Evolutionary conservation across 1,140 invertebrate genomes (phyloP).

Genomic region (Trichoplusia ni): DNA sequence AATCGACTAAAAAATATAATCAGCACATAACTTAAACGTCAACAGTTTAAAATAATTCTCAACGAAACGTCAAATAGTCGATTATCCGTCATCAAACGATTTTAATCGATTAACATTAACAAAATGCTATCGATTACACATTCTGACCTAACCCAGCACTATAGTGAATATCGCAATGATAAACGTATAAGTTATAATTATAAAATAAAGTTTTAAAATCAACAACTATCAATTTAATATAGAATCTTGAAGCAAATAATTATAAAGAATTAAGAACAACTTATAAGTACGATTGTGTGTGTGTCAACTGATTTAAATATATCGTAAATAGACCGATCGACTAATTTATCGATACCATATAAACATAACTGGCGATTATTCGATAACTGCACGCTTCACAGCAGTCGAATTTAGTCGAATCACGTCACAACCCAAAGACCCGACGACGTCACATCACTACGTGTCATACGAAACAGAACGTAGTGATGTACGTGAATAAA

Average conservation of each 20-base stretch:
- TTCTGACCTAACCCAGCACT: constrained; percentile 11
- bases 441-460: constrained; percentile 29
- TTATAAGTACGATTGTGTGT: constrained; percentile 32
- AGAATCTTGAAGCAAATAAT: constrained; percentile 33
- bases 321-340: constrained; percentile 17
- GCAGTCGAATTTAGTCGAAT: constrained; percentile 20
- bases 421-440: constrained; percentile 28
- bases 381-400: constrained; percentile 9
- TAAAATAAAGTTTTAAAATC: constrained; percentile 25
- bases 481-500: constrained; percentile 14
- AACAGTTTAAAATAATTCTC: not conserved
- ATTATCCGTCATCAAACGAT: constrained; percentile 13
- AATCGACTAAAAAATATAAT: constrained; percentile 13
- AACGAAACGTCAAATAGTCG: constrained; percentile 1
- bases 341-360: constrained; percentile 24
- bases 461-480: not conserved
- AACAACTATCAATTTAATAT: constrained; percentile 29
- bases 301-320: constrained; percentile 29
- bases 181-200: constrained; percentile 18
- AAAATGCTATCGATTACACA: constrained; percentile 2
- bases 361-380: constrained; percentile 20
- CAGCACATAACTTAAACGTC: constrained; percentile 1
- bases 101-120: constrained; percentile 22
- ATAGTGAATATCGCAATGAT: constrained; percentile 23
- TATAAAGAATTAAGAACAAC: constrained; percentile 35